Evolutionary conservation across 1,140 invertebrate genomes (phyloP).

Genomic region (Lasioglossum albipes): DNA sequence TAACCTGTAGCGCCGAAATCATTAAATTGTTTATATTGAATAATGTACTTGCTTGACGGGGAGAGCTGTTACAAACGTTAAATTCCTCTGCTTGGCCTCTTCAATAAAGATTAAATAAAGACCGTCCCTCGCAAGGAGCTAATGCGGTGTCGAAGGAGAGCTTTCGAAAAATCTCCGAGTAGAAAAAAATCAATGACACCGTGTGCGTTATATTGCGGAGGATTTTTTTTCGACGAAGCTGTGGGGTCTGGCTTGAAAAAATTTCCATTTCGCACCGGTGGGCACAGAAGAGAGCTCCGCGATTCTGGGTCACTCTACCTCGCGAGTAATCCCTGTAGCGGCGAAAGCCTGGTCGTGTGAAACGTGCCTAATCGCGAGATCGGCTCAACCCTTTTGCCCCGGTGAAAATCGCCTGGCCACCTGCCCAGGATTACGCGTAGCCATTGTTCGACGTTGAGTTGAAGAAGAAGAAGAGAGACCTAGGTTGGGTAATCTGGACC

Average conservation of each 20-base stretch:
- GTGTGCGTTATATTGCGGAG: neutral
- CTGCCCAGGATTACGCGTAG: conserved; percentile 67
- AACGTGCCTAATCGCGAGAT: conserved; percentile 65
- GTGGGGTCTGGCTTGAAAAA: neutral
- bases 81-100: too few relatives aligned
- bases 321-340: conserved; percentile 26
- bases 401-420: conserved; percentile 58
- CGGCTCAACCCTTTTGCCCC: conserved; percentile 66
- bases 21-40: too few relatives aligned
- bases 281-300: neutral
- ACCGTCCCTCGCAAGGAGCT: neutral
- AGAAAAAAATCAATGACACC: neutral
- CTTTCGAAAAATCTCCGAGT: neutral
- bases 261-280: conserved; percentile 23
- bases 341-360: conserved; percentile 43
- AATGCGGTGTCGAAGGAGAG: neutral
- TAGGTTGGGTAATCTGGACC: conserved; percentile 21
- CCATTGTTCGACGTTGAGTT: conserved; percentile 31
- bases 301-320: conserved; percentile 43
- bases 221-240: neutral
- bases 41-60: too few relatives aligned
- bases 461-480: neutral
- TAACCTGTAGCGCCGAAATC: too few relatives aligned
- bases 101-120: neutral
- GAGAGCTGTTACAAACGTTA: too few relatives aligned